Base-by-base conservation (phyloP, 2,113 vertebrate genomes). In the Amblyopsis rosae region DNA sequence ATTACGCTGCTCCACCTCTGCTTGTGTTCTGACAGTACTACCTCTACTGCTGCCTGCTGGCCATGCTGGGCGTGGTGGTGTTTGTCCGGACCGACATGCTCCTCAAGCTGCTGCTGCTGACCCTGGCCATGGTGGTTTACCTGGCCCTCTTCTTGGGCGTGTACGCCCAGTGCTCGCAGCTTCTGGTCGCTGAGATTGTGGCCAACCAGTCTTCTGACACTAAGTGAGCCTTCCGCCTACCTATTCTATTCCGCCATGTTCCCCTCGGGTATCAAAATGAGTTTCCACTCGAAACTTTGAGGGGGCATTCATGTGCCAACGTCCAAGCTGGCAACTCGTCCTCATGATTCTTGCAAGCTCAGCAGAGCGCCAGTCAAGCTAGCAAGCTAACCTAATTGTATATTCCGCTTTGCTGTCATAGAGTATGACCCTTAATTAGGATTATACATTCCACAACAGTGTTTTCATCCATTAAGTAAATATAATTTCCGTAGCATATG, bases 1-100 rank as follows among this genome's bases (percentile, higher is more conserved):
- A 26, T 26, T 26, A 26, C 26, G 26, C 26, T 26, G 1, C 26
- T 26, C 26, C 26, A 2, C 2, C 26, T 26, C 26, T 26, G 2
- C 26, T 26, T 26, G 26, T 26, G 2, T 26, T 26, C 63, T 45
- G 33, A 1, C 84, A 97, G 95, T 96, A 97, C 76, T 96, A 94
- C 85, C 87, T 96, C 82, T 95, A 94, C 78, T 96, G 95, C 80
- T 96, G 95, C 64, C 87, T 95, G 74, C 77, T 96, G 88, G 95
- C 93, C 33, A 94, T 94, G 90, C 91, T 97, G 62, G 91, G 93
- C 16, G 95, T 94, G 69, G 91, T 94, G 45, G 90, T 96, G 63
- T 96, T 96, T 62, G 83, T 95, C 59, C 90, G 92, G 73, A 92
- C 92, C 60, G 93, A 92, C 65, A 80, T 96, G 46, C 94, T 93